Base-by-base conservation (phyloP, 2,888 invertebrate species). In the Idaea aversata region DNA sequence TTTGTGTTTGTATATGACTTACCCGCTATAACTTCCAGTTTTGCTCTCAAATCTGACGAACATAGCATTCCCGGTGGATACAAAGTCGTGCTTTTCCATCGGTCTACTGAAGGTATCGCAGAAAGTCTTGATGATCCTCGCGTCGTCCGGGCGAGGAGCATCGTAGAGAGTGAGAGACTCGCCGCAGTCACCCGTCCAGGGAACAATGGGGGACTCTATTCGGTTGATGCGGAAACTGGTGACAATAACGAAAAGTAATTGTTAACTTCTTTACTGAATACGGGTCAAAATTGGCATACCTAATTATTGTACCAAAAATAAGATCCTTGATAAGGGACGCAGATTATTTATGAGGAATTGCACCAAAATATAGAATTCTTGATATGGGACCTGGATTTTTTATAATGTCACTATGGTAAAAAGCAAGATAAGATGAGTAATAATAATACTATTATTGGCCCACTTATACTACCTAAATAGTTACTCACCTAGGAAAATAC, bases 71-170 rank as follows among this genome's bases (percentile, higher is more conserved):
- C 97, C 96, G 0, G 97, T 97, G 0, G 98, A 98, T 0, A 98
- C 97, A 75, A 98, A 98, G 84, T 98, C 98, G 77, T 97, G 97
- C 79, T 98, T 98, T 88, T 98, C 98, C 97, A 98, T 97, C 0
- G 98, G 97, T 72, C 97, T 95, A 47, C 97, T 97, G 90, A 98
- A 98, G 4, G 98, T 98, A 87, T 98, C 98, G 88, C 98, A 98
- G 90, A 98, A 98, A 0, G 98, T 98, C 87, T 98, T 98, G 81
- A 98, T 97, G 77, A 98, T 98, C 74, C 95, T 95, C 0, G 98
- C 97, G 72, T 98, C 97, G 81, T 98, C 98, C 5, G 98, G 96
- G 93, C 97, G 95, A 35, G 96, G 95, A 0, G 98, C 96, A 78
- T 98, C 98, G 84, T 98, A 98, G 5, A 98, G 94, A 0, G 98